These are phyloP conservation scores for Zonitis immaculata DNA, from an alignment of 2,888 invertebrate genomes.

Conservation along the genomic window DNA sequence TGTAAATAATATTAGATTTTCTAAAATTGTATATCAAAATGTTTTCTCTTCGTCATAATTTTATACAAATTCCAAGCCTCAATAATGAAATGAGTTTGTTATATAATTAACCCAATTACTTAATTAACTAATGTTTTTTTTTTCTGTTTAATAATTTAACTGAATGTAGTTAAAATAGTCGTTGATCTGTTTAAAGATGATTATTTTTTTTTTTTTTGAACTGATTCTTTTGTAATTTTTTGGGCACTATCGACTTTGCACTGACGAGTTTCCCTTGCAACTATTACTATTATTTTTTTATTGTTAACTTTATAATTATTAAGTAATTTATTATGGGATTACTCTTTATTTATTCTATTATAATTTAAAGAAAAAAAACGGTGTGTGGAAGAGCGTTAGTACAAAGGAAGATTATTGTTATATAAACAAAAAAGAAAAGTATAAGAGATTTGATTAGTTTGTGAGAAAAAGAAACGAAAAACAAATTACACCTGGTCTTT, in stretches of 20 bases:
- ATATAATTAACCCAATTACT: slow-evolving; percentile 17
- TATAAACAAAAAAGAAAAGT: too few relatives aligned
- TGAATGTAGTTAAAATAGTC: slow-evolving; percentile 3
- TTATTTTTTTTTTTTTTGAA: background rate
- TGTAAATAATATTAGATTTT: slow-evolving; percentile 29
- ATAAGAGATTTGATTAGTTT: too few relatives aligned
- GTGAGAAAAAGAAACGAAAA: too few relatives aligned
- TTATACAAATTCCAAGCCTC: slow-evolving; percentile 15
- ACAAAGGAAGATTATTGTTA: slow-evolving; percentile 11
- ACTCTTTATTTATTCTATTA: slow-evolving; percentile 7
- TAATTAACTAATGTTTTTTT: slow-evolving; percentile 8
- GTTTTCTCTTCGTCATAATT: slow-evolving; percentile 14
- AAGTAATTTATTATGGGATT: slow-evolving; percentile 7
- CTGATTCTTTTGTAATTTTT: background rate
- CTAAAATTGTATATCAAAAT: slow-evolving; percentile 10
- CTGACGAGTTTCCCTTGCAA: background rate
- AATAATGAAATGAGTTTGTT: slow-evolving; percentile 12
- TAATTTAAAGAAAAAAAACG: slow-evolving; percentile 5
- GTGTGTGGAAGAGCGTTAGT: background rate
- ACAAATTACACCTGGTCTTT: slow-evolving; percentile 16
- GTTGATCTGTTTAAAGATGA: background rate
- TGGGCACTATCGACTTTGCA: slow-evolving; percentile 2
- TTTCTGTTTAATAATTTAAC: slow-evolving; percentile 11
- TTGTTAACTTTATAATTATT: slow-evolving; percentile 10
- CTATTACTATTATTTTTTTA: background rate